phyloP scores from a whole-genome alignment of 2,888 invertebrate species.

The Baccha elongata region DNA sequence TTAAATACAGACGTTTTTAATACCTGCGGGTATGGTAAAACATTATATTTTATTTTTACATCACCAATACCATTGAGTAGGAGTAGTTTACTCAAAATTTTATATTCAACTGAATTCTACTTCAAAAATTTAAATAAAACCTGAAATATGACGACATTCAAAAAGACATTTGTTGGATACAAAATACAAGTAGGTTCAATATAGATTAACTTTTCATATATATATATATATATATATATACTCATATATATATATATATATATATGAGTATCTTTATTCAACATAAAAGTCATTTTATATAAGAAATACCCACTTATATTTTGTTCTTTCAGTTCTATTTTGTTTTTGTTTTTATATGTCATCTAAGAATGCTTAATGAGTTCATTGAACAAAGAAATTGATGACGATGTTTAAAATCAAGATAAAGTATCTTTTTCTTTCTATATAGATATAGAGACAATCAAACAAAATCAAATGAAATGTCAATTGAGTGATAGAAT shows the following conservation, averaged over 20 bases:
- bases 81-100: constrained; percentile 23
- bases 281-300: constrained; percentile 9
- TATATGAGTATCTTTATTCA: constrained; percentile 3
- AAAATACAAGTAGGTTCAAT: not conserved
- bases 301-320: constrained; percentile 8
- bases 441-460: not conserved
- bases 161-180: not conserved
- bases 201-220: not conserved
- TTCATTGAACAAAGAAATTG: constrained; percentile 40
- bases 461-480: not conserved
- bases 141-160: not conserved
- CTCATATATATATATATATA: not conserved
- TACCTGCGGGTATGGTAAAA: too few species aligned
- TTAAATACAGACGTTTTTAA: too few species aligned
- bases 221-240: too few species aligned
- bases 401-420: not conserved
- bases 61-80: constrained; percentile 16
- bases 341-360: not conserved
- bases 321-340: not conserved
- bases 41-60: too few species aligned
- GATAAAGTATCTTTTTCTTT: not conserved
- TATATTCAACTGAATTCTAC: constrained; percentile 21
- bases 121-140: constrained; percentile 5
- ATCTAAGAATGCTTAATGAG: constrained; percentile 25
- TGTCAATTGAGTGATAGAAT: not conserved